phyloP scores from a whole-genome alignment of 2,797 vertebrate species.

The Emydoidea blandingii region DNA sequence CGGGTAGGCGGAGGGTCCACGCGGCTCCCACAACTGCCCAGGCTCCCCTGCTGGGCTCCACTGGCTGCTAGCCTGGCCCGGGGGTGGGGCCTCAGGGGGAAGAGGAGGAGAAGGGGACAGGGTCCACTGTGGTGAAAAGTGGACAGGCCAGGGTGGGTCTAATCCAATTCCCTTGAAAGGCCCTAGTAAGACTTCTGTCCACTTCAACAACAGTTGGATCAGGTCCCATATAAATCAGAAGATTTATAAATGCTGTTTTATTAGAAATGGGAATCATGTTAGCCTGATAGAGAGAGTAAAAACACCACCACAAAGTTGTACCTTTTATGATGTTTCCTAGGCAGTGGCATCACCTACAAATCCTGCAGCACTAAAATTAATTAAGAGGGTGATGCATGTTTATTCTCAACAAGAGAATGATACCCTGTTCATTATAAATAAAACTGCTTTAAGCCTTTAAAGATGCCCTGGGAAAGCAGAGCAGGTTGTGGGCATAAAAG shows the following conservation, averaged over 20 bases:
- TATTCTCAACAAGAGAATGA: constrained; percentile 16
- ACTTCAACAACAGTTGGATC: neutral
- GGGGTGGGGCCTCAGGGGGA: too few relatives aligned
- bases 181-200: neutral
- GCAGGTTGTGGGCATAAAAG: constrained; percentile 22
- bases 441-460: constrained; percentile 35
- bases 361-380: neutral
- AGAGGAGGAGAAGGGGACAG: too few relatives aligned
- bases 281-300: neutral
- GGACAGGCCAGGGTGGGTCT: neutral
- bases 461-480: neutral
- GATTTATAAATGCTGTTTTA: neutral
- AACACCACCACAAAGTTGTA: neutral
- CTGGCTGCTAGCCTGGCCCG: too few relatives aligned
- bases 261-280: neutral
- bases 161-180: neutral
- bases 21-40: too few relatives aligned
- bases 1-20: too few relatives aligned
- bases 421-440: constrained; percentile 10
- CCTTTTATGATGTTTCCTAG: neutral
- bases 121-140: too few relatives aligned
- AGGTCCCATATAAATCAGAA: neutral
- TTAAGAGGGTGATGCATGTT: neutral
- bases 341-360: neutral
- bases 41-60: too few relatives aligned